These are phyloP conservation scores for Drosophila peninsularis DNA, from an alignment of 2,888 invertebrate genomes.

Conservation along the genomic window DNA sequence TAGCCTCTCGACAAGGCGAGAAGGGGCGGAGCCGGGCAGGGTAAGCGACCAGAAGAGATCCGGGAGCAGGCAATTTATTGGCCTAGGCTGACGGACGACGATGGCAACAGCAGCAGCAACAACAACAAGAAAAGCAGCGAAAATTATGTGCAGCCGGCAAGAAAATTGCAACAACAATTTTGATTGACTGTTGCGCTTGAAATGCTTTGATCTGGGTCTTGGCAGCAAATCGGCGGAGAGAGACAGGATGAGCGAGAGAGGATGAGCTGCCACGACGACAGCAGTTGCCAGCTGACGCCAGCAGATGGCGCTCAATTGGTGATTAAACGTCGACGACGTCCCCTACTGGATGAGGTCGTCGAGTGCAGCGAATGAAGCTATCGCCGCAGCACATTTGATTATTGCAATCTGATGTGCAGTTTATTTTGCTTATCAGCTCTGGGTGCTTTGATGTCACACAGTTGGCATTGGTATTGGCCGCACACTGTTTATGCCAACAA, in stretches of 20 bases:
- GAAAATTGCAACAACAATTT: constrained; percentile 52
- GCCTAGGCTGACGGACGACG: constrained; percentile 59
- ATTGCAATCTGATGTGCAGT: constrained; percentile 52
- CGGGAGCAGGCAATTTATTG: constrained; percentile 56
- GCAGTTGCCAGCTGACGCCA: constrained; percentile 53
- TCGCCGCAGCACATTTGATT: constrained; percentile 42
- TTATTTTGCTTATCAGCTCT: constrained; percentile 62
- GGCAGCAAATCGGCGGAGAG: constrained; percentile 12
- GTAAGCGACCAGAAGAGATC: constrained; percentile 1
- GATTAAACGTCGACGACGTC: constrained; percentile 34
- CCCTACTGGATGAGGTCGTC: constrained; percentile 6
- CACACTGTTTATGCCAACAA: constrained; percentile 53
- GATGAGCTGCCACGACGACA: constrained; percentile 3
- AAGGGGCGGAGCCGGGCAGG: background rate
- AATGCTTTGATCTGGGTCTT: constrained; percentile 70
- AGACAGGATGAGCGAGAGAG: background rate
- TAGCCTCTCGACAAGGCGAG: constrained; percentile 35
- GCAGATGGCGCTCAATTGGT: constrained; percentile 69
- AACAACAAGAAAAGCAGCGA: constrained; percentile 41
- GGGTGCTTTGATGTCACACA: constrained; percentile 69
- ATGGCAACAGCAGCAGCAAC: constrained; percentile 47
- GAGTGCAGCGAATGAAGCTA: constrained; percentile 43
- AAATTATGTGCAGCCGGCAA: constrained; percentile 32
- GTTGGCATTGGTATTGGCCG: constrained; percentile 37
- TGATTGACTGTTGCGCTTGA: constrained; percentile 77